Evolutionary conservation across 1,140 invertebrate species (phyloP), one percentile per base, ranked within the genome.

Genomic region (Plectus sambesii): DNA sequence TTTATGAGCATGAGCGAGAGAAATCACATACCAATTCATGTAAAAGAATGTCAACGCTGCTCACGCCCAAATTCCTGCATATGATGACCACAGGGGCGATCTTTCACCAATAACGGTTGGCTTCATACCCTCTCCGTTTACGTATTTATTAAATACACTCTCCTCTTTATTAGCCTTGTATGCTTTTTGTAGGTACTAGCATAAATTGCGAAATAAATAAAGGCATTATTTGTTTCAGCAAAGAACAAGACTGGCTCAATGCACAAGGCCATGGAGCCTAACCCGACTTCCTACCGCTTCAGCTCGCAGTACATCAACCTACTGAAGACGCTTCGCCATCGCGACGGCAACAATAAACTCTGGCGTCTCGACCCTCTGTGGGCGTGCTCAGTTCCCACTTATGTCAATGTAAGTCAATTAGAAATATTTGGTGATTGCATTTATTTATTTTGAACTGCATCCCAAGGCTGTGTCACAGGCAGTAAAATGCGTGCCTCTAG

Each of bases 241-340:
- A 33, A 12, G 30, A 33, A 33, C 30, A 35, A 29, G n/a, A 15
- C n/a, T 26, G 22, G 22, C 17, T 49, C 63, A 9, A 42, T 66
- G 37, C 62, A 65, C 19, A 61, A 69, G 49, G 67, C 63, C 41
- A 56, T 71, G 26, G 58, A 53, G 25, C 55, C 56, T 5, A 78
- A 78, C 54, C 76, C 77, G 5, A 77, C 76, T 3, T 67, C 73
- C 44, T 78, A 78, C 58, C 62, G 77, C 17, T 68, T 73, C 41
- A 75, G 75, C 5, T 59, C 66, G 9, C 50, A 72, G 9, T 79
- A 79, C 58, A 70, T 73, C 23, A 51, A 61, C 17, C 55, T 69
- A 3, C 47, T 71, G 6, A 55, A 47, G 29, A 42, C 33, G 15
- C 51, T 68, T 41, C 55, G 57, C 6, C 58, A 42, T 29, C 35